A percentile compares a stretch with the other conserved stretches of the same genome.
Conservation (phyloP, 37 sponge, comb jelly and placozoan species). For the Tethya wilhelma region DNA sequence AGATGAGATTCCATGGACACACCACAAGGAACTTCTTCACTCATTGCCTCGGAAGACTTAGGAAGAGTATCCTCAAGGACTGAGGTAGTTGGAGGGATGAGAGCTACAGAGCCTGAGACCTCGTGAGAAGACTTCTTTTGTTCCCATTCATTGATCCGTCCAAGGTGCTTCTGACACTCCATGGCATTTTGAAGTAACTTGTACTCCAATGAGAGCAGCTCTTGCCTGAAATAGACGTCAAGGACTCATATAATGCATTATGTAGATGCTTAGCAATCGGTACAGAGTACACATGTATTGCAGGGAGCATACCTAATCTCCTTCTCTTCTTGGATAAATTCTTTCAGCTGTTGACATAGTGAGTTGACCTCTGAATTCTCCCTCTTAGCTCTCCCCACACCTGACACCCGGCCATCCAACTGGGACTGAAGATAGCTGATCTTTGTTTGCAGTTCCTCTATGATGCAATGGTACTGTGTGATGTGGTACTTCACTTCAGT, state of each 20-base stretch:
- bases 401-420: background rate
- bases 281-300: background rate
- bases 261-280: no score
- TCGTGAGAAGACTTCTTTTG: background rate
- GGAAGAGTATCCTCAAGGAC: no score
- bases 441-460: constrained; percentile 65
- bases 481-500: constrained; percentile 76
- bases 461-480: constrained; percentile 72
- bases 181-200: constrained; percentile 47
- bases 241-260: no score
- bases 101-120: background rate
- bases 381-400: background rate
- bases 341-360: constrained; percentile 40
- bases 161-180: constrained; percentile 46
- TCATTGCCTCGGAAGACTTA: no score
- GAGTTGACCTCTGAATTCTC: background rate
- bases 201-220: constrained; percentile 38
- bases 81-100: background rate
- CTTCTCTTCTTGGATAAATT: constrained; percentile 41
- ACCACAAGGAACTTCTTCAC: no score
- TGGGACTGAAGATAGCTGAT: constrained; percentile 50
- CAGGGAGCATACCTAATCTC: constrained; percentile 16
- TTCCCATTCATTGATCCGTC: constrained; percentile 38
- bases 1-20: no score
- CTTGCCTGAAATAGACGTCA: constrained; percentile 44